Evolutionary conservation across 2,888 invertebrate species (phyloP), one percentile per base, ranked within the genome.

Genomic region (Pyrochroa serraticornis): DNA sequence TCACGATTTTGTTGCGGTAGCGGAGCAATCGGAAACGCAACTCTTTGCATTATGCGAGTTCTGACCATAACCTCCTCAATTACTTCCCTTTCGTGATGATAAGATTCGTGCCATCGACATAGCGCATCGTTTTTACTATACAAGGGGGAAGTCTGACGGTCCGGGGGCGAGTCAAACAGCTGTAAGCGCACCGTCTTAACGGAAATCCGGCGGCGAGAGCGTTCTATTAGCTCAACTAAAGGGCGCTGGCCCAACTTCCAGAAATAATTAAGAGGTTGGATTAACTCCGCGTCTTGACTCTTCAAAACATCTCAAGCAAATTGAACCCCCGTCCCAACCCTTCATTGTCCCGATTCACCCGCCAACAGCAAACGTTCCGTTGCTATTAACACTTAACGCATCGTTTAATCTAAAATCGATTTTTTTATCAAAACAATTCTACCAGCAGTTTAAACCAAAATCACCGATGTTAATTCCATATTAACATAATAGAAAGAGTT

Each of bases 141-240:
- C 45, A 51, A 22, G 22, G 57, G 56, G 57, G 51, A 57, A 56
- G 35, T 44, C 41, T 43, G 57, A 58, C 22, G 22, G 22, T 44
- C 22, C 48, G 38, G 61, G 64, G 59, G 57, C 52, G 36, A 57
- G 57, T 45, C 63, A 68, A 71, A 73, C 76, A 76, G 75, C 75
- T 75, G 75, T 65, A 71, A 67, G 60, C 71, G 67, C 64, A 69
- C 67, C 69, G 68, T 68, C 68, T 67, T 64, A 69, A 65, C 76
- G 76, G 76, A 76, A 75, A 76, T 76, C 76, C 76, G 76, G 76
- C 71, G 68, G 64, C 64, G 65, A 60, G 62, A 64, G 63, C 65
- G 69, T 67, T 66, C 64, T 67, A 67, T 61, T 60, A 61, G 58
- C 57, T 62, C 61, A 58, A 58, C 50, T 48, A 47, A 56, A 62